These are phyloP conservation scores for Dendrolimus pini DNA, from an alignment of 2,888 invertebrate species.

Conservation along the genomic window DNA sequence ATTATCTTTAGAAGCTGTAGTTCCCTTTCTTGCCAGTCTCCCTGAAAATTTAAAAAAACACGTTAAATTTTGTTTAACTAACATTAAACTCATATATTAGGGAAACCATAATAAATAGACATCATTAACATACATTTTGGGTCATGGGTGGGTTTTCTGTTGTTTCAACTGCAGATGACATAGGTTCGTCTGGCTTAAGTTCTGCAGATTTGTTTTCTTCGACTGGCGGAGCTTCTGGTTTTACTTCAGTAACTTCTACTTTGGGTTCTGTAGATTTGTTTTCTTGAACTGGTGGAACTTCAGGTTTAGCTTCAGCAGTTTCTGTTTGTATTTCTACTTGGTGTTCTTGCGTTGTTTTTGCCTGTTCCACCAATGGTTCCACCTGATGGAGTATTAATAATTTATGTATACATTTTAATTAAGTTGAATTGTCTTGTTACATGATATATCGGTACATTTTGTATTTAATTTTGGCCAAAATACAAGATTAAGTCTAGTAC, in stretches of 20 bases:
- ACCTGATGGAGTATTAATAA: neutral
- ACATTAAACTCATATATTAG: too few relatives aligned
- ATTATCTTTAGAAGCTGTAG: conserved; percentile 56
- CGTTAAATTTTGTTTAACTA: neutral
- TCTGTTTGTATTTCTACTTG: neutral
- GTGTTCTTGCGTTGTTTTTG: neutral
- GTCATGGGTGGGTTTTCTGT: conserved; percentile 1
- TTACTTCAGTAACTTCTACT: conserved; percentile 9
- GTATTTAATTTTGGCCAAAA: too few relatives aligned
- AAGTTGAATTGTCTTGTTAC: too few relatives aligned
- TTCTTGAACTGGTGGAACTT: neutral
- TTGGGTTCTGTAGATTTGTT: too few relatives aligned
- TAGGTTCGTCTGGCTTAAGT: neutral
- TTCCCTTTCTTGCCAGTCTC: conserved; percentile 58
- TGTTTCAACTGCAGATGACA: conserved; percentile 3
- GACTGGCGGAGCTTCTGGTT: conserved; percentile 4
- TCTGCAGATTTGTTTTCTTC: conserved; percentile 8
- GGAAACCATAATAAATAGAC: too few relatives aligned
- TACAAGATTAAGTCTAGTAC: too few relatives aligned
- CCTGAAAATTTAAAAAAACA: conserved; percentile 24
- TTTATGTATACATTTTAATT: too few relatives aligned
- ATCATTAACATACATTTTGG: neutral
- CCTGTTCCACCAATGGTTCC: neutral
- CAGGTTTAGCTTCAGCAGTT: neutral
- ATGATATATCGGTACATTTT: too few relatives aligned